These are phyloP conservation scores for Empis livida DNA, from an alignment of 2,888 invertebrate genomes.

Conservation along the genomic window DNA sequence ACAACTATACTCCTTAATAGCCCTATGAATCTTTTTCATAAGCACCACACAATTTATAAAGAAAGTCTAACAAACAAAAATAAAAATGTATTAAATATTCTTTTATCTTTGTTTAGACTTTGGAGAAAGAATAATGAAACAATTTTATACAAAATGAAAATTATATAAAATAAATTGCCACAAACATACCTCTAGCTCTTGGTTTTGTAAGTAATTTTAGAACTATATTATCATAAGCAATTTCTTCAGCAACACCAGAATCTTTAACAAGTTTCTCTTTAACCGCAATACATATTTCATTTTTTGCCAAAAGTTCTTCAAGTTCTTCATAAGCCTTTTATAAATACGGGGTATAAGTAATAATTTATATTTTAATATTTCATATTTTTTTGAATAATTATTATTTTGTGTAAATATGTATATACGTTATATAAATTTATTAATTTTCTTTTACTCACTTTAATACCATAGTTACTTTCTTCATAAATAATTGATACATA, in stretches of 20 bases:
- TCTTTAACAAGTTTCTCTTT: slow-evolving; percentile 92
- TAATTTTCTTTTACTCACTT: slow-evolving; percentile 43
- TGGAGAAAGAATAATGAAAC: no score
- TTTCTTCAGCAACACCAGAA: slow-evolving; percentile 83
- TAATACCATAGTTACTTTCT: slow-evolving; percentile 91
- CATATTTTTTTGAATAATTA: no score
- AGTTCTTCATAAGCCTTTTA: slow-evolving; percentile 84
- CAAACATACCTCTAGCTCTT: slow-evolving; percentile 68
- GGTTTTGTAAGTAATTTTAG: slow-evolving; percentile 72
- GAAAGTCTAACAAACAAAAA: no score
- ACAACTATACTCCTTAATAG: no score
- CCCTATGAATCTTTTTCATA: no score
- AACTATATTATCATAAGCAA: slow-evolving; percentile 79
- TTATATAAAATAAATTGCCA: background rate
- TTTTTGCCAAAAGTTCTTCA: slow-evolving; percentile 67
- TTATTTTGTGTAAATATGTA: no score
- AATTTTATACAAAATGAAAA: no score
- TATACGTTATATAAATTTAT: background rate
- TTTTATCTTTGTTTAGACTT: no score
- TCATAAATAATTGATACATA: slow-evolving; percentile 93
- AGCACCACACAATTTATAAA: no score
- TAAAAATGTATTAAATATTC: no score
- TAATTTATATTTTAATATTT: background rate
- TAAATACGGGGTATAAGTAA: background rate
- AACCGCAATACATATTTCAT: slow-evolving; percentile 85